Base-by-base conservation (phyloP, 2,113 vertebrate species). In the Sylvietta virens region DNA sequence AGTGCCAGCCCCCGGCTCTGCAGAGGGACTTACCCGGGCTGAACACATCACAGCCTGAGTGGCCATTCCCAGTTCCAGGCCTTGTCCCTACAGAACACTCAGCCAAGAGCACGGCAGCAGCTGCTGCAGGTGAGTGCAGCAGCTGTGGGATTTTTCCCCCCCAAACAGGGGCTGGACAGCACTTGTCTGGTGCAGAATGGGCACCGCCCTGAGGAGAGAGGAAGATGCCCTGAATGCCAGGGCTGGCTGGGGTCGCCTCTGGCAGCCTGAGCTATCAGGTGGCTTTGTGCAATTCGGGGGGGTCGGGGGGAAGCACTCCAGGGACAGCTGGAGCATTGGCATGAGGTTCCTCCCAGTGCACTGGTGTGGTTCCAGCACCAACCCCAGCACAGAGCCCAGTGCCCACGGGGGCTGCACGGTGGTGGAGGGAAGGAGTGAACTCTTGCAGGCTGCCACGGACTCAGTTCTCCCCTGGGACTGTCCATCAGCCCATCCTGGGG, bases 251-350 rank as follows among this genome's bases (percentile, higher is more conserved):
- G 64, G 39, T 3, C 21, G 11, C 6, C 40, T n/a, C 31, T 56
- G 3, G 60, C 74, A 66, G 51, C 26, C 40, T 14, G 54, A 37
- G 50, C 35, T 50, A 21, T 13, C 11, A 37, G 50, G 66, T 45
- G 62, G 18, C 72, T 86, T n/a, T 35, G 27, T 39, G 48, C 23
- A 57, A 1, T 23, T 54, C 0, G 1, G 37, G 31, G 19, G 10
- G 15, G 24, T 15, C 0, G 0, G 7, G 10, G 31, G 13, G 11
- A 39, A 54, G 28, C 3, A 65, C 30, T 48, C 16, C 5, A 0
- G 57, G 40, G 87, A 15, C 1, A 23, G 78, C 17, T 18, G 51
- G 48, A 66, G 10, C 4, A 1, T 3, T 28, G 62, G 28, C 61
- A 76, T 0, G 0, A 45, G 42, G 12, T 8, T 28, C 61, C 17